Evolutionary conservation across 2,888 invertebrate genomes (phyloP), one percentile per base, ranked within the genome.

Genomic region (Lamellibrachia satsuma): DNA sequence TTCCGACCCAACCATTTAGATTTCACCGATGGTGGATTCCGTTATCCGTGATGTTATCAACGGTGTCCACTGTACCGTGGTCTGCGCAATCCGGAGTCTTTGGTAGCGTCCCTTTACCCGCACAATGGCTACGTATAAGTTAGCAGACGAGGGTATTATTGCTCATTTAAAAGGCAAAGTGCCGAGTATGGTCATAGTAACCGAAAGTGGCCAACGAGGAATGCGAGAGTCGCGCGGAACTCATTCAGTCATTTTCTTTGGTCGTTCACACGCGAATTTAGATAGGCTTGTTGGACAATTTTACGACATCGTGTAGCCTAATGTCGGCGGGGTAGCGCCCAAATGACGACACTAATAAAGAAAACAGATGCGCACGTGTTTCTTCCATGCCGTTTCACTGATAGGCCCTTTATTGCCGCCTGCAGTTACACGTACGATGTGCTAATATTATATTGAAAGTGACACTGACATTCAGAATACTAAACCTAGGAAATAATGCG

Each of bases 101-200:
- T 22, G 75, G 15, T n/a, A 6, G 75, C 75, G 75, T 55, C 22
- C 6, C n/a, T 75, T 22, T 75, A 75, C 75, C 75, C 75, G 22
- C 75, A 75, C 2, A 22, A 75, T 75, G 75, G 75, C 75, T 22
- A 75, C 75, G 75, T 22, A 75, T 6, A 75, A 15, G 75, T 75
- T 15, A 75, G 75, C 75, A 75, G n/a, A 75, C 75, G 75, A 75
- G 75, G 75, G n/a, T 75, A 75, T 75, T 75, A 75, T 75, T 22
- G 75, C 75, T 22, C n/a, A 75, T 75, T 75, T 22, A 75, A 22
- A 75, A 75, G 75, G 75, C 22, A 75, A 75, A 22, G 75, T 75
- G 15, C 6, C 75, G 75, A 75, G n/a, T 75, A 15, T 75, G 75
- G 75, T 75, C 75, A 75, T 75, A 57, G 57, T 11, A 57, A 57